These are phyloP conservation scores for Panthera uncia DNA, from an alignment of 2,113 vertebrate genomes.

Conservation along the genomic window DNA sequence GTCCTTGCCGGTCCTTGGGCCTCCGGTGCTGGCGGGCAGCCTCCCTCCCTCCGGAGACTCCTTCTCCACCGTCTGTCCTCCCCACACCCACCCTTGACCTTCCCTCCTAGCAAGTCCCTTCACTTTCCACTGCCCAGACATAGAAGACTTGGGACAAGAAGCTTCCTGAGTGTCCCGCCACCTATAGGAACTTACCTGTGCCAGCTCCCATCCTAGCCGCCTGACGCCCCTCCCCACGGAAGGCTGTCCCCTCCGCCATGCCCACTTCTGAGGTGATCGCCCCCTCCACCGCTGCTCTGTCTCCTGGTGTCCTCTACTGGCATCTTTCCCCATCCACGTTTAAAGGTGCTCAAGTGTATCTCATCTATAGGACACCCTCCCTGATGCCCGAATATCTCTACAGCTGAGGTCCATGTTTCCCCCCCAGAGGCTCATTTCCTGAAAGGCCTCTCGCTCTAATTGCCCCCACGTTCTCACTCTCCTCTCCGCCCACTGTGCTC, in stretches of 20 bases:
- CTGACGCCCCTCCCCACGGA: fast-evolving
- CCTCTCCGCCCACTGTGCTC: no score
- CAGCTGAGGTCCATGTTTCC: neutral
- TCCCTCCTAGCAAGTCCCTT: neutral
- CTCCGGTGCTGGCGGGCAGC: neutral
- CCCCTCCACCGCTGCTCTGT: fast-evolving
- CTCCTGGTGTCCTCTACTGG: neutral
- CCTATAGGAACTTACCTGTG: fast-evolving
- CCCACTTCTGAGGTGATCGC: neutral
- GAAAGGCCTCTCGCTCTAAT: neutral
- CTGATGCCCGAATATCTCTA: fast-evolving
- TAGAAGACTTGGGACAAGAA: neutral
- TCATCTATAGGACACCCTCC: neutral
- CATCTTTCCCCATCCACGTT: neutral
- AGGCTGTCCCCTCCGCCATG: neutral
- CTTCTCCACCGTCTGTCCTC: neutral
- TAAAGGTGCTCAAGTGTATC: no score
- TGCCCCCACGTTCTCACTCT: neutral
- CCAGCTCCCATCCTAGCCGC: neutral
- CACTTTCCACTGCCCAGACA: neutral
- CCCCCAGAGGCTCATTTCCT: neutral
- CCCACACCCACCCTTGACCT: fast-evolving
- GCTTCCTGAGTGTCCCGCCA: neutral
- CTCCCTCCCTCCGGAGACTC: neutral
- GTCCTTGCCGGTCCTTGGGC: neutral